Percentiles rank a stretch among this genome's conserved stretches.
These are phyloP conservation scores for Leiothrix lutea DNA, from an alignment of 2,113 vertebrate genomes.

Conservation along the genomic window DNA sequence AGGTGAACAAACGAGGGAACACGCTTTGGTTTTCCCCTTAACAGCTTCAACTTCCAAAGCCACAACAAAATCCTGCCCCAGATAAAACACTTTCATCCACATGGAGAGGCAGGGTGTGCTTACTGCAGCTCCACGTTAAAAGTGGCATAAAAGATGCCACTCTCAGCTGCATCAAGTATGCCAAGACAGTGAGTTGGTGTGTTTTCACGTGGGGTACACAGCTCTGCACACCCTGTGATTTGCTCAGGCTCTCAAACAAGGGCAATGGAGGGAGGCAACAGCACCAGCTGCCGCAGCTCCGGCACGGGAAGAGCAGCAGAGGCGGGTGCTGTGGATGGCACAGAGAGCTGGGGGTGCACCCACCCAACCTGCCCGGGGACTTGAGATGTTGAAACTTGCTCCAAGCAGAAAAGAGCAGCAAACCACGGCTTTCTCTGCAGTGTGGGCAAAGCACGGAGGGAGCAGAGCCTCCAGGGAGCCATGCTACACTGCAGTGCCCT, in stretches of 20 bases:
- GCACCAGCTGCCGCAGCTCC: neutral
- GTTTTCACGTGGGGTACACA: neutral
- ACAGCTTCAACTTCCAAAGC: neutral
- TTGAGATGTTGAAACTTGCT: neutral
- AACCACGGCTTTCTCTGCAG: neutral
- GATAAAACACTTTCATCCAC: neutral
- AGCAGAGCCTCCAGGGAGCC: neutral
- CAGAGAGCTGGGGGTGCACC: neutral
- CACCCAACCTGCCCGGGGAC: neutral
- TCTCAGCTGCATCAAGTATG: neutral
- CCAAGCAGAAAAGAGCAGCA: neutral
- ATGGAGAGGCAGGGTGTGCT: neutral
- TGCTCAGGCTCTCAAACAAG: neutral
- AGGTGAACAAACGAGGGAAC: neutral
- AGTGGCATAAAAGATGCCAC: neutral
- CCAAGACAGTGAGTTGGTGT: neutral
- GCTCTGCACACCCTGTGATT: neutral
- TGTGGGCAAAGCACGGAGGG: neutral
- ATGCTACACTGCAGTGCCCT: neutral
- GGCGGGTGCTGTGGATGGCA: neutral
- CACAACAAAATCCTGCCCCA: neutral
- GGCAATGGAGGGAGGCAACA: neutral
- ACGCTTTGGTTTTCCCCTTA: neutral
- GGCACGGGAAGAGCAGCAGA: accelerated
- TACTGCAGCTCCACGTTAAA: neutral